These are phyloP conservation scores for Argyrosomus regius DNA, from an alignment of 2,797 vertebrate genomes.

Conservation along the genomic window DNA sequence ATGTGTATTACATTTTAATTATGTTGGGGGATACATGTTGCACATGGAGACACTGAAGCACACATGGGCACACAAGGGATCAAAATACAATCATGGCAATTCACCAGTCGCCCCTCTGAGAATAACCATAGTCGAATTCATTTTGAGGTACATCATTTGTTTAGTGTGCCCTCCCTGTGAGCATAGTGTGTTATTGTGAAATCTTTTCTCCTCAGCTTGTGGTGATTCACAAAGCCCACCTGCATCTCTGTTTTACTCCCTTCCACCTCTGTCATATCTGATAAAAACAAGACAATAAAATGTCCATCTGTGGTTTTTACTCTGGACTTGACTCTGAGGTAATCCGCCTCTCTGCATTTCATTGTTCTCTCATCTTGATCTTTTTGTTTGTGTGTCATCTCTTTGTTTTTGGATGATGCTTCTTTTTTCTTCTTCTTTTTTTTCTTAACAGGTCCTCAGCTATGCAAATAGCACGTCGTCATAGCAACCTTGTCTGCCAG, in stretches of 20 bases:
- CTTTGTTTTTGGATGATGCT: constrained; percentile 10
- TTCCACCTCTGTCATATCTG: constrained; percentile 15
- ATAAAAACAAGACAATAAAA: constrained; percentile 2
- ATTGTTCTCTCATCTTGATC: neutral
- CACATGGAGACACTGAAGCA: constrained; percentile 28
- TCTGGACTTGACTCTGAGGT: neutral
- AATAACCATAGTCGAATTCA: constrained; percentile 33
- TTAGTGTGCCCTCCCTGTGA: constrained; percentile 10
- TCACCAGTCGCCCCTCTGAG: constrained; percentile 29
- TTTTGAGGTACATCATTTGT: constrained; percentile 40
- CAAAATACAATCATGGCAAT: constrained; percentile 38
- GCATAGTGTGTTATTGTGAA: constrained; percentile 25
- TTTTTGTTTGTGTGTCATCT: neutral
- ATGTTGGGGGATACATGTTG: constrained; percentile 26
- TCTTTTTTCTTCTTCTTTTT: neutral
- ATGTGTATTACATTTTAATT: constrained; percentile 54
- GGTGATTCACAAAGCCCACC: constrained; percentile 26
- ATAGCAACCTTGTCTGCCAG: constrained; percentile 50
- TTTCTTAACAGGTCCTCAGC: constrained; percentile 15
- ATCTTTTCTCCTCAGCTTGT: neutral
- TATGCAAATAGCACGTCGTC: constrained; percentile 47
- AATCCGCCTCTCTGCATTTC: neutral
- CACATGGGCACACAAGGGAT: constrained; percentile 10
- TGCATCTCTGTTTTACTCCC: constrained; percentile 16
- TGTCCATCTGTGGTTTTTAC: constrained; percentile 3